Evolutionary conservation across 2,113 vertebrate genomes (phyloP).

Genomic region (Gopherus flavomarginatus): DNA sequence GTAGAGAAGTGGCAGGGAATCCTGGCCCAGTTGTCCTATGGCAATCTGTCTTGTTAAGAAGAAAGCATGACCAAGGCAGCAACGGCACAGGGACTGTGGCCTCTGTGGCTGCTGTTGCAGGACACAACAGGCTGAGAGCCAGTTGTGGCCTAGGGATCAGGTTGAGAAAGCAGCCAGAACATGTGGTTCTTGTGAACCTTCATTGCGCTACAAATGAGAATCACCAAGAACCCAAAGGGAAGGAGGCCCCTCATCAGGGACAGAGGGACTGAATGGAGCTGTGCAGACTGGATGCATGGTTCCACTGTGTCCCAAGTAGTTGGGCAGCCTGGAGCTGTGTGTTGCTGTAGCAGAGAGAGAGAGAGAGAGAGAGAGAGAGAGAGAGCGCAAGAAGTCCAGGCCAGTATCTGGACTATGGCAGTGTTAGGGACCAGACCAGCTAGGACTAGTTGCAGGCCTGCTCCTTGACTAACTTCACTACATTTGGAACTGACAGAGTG

Average conservation of each 20-base stretch:
- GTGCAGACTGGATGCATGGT: background rate
- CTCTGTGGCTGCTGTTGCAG: background rate
- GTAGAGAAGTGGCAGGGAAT: background rate
- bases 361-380: no score
- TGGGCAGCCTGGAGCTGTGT: background rate
- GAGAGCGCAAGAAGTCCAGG: no score
- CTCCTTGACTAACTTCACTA: no score
- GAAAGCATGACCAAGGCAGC: background rate
- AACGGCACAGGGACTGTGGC: background rate
- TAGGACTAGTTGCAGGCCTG: no score
- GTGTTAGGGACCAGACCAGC: no score
- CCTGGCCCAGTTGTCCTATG: background rate
- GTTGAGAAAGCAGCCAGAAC: background rate
- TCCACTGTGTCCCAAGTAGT: background rate
- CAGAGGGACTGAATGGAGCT: background rate
- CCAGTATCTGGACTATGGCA: no score
- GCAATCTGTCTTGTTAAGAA: background rate
- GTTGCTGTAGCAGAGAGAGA: no score
- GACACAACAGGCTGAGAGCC: background rate
- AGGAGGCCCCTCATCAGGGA: background rate
- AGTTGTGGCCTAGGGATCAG: background rate
- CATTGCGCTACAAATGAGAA: background rate
- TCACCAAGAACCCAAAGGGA: background rate
- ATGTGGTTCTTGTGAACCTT: background rate
- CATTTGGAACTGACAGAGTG: no score